Evolutionary conservation across 2,797 vertebrate genomes (phyloP).

Genomic region (Sebastes vulpes): DNA sequence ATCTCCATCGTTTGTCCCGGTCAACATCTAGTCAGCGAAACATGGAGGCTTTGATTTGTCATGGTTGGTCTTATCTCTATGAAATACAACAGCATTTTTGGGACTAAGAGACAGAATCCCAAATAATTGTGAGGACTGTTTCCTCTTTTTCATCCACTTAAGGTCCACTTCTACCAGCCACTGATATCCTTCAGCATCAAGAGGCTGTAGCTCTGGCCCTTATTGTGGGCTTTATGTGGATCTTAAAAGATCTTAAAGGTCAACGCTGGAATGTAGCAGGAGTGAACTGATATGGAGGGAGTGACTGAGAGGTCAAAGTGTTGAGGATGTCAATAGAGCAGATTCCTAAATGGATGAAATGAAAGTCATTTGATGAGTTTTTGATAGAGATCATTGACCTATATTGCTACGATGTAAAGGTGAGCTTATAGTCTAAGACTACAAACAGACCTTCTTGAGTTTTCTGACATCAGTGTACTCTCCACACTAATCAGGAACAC

Average conservation of each 20-base stretch:
- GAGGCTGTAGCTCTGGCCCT: not conserved
- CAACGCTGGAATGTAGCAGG: slow-evolving; percentile 23
- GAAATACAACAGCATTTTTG: not conserved
- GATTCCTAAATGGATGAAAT: not conserved
- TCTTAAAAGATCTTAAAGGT: slow-evolving; percentile 21
- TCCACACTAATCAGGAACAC: slow-evolving; percentile 67
- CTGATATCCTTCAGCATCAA: slow-evolving; percentile 11
- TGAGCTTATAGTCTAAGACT: not conserved
- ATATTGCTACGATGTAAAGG: not conserved
- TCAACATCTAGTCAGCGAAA: slow-evolving; percentile 2
- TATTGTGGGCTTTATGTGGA: slow-evolving; percentile 4
- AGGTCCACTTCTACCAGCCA: not conserved
- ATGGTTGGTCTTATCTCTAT: slow-evolving; percentile 10
- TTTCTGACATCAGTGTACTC: slow-evolving; percentile 13
- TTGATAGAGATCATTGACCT: not conserved
- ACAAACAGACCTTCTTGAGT: not conserved
- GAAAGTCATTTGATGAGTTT: not conserved
- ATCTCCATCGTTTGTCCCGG: slow-evolving; percentile 19
- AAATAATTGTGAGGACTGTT: slow-evolving; percentile 1
- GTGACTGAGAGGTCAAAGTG: slow-evolving; percentile 4
- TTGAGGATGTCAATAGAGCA: not conserved
- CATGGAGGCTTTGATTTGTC: slow-evolving; percentile 5
- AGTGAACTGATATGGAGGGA: slow-evolving; percentile 3
- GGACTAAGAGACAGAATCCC: not conserved
- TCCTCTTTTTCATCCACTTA: not conserved